Percentiles rank a stretch among this genome's conserved stretches.
These are phyloP conservation scores for Cristatella mucedo DNA, from an alignment of 2,888 invertebrate genomes.

Conservation along the genomic window DNA sequence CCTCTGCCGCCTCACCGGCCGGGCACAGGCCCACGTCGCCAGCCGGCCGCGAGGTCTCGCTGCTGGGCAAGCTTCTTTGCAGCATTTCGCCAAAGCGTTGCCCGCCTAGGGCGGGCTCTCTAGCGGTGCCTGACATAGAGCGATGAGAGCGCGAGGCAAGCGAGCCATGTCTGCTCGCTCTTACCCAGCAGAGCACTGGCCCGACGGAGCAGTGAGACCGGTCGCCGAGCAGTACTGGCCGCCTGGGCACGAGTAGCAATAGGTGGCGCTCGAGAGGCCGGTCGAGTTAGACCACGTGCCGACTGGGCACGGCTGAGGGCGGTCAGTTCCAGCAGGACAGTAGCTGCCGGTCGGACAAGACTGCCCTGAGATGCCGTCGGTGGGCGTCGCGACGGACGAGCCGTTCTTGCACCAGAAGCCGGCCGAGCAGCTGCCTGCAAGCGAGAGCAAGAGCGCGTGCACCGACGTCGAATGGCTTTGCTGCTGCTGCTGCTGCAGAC, in stretches of 20 bases:
- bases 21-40: too few species aligned
- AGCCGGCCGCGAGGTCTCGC: too few species aligned
- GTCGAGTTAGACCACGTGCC: conserved; percentile 17
- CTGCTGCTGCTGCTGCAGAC: too few species aligned
- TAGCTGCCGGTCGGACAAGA: conserved; percentile 26
- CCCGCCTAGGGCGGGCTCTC: too few species aligned
- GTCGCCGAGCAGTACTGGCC: conserved; percentile 25
- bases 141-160: too few species aligned
- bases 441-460: too few species aligned
- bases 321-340: conserved; percentile 21
- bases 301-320: conserved; percentile 20
- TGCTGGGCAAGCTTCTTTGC: too few species aligned
- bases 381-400: conserved; percentile 22
- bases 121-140: too few species aligned
- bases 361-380: conserved; percentile 24
- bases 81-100: too few species aligned
- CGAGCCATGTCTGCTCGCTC: neutral
- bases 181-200: conserved; percentile 22
- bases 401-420: conserved; percentile 27
- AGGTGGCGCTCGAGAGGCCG: conserved; percentile 18
- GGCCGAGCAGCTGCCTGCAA: conserved; percentile 22
- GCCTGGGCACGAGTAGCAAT: conserved; percentile 13
- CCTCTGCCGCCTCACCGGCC: too few species aligned
- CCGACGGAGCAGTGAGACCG: conserved; percentile 24
- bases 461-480: neutral